Conservation (phyloP, 2,797 vertebrate species). For the Anguilla anguilla region DNA sequence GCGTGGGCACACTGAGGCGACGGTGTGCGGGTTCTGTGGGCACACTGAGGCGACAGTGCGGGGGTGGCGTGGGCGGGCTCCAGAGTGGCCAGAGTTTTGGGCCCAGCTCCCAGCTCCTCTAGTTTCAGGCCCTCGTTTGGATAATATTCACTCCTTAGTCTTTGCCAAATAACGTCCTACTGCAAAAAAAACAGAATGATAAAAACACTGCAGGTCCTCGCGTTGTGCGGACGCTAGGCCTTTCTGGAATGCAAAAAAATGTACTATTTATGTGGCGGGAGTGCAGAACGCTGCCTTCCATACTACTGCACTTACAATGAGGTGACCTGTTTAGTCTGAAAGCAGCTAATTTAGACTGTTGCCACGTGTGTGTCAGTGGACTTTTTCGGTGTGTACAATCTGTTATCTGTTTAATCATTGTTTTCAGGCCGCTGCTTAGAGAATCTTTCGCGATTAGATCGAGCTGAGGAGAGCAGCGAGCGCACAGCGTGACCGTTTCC, state of each 20-base stretch:
- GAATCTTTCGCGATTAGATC: background rate
- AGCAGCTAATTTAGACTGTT: slow-evolving; percentile 16
- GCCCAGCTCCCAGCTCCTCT: background rate
- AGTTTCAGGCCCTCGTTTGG: slow-evolving; percentile 10
- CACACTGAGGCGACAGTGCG: slow-evolving; percentile 38
- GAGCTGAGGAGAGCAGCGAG: slow-evolving; percentile 37
- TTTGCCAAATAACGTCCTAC: slow-evolving; percentile 66
- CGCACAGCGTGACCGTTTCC: background rate
- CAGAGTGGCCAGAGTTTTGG: slow-evolving; percentile 43
- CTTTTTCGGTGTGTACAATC: slow-evolving; percentile 20
- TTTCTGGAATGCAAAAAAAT: slow-evolving; percentile 28
- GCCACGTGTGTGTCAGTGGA: slow-evolving; percentile 19
- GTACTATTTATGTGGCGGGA: slow-evolving; percentile 14
- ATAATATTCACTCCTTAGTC: slow-evolving; percentile 50
- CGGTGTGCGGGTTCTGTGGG: too few species aligned
- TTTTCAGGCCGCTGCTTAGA: slow-evolving; percentile 22
- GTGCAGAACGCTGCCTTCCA: slow-evolving; percentile 22
- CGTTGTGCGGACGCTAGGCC: slow-evolving; percentile 20
- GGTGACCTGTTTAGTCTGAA: slow-evolving; percentile 30
- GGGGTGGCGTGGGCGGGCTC: slow-evolving; percentile 48
- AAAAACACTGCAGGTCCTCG: slow-evolving; percentile 17
- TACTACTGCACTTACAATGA: slow-evolving; percentile 6
- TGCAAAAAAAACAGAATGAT: slow-evolving; percentile 23
- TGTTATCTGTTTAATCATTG: background rate
- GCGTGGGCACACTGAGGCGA: slow-evolving; percentile 26